phyloP scores from a whole-genome alignment of 1,140 invertebrate genomes.

The Penaeus japonicus region DNA sequence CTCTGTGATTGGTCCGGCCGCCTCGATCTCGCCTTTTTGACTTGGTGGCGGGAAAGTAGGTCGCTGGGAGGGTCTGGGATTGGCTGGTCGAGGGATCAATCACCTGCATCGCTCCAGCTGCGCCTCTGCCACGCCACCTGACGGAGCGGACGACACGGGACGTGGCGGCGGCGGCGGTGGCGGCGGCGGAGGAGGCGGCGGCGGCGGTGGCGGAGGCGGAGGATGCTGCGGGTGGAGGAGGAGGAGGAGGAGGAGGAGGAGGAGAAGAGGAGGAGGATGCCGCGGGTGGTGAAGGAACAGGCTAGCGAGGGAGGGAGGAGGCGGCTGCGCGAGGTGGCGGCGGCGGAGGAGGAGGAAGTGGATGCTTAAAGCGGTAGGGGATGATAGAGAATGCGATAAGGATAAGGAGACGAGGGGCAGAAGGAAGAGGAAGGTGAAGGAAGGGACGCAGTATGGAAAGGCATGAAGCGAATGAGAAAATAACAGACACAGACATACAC shows the following conservation, averaged over 20 bases:
- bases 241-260: too few relatives aligned
- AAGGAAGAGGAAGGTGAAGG: neutral
- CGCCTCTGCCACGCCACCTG: neutral
- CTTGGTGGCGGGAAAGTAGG: constrained; percentile 45
- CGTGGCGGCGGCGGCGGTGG: too few relatives aligned
- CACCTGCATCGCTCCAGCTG: constrained; percentile 40
- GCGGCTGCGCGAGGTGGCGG: neutral
- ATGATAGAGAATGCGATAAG: neutral
- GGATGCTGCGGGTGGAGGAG: too few relatives aligned
- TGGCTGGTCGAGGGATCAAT: constrained; percentile 37
- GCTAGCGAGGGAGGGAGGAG: neutral
- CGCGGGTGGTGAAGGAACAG: too few relatives aligned
- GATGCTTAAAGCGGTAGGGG: neutral
- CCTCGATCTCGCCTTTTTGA: constrained; percentile 42
- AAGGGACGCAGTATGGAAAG: neutral
- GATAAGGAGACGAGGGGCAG: neutral
- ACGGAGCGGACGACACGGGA: too few relatives aligned
- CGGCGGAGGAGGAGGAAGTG: neutral
- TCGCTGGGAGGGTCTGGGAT: constrained; percentile 37
- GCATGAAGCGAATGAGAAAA: neutral
- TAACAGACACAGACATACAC: neutral
- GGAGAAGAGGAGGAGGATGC: too few relatives aligned
- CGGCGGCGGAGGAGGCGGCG: too few relatives aligned
- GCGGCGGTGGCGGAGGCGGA: too few relatives aligned
- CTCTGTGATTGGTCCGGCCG: constrained; percentile 28